Conservation (phyloP, 92 coral and sea anemone species). For the Umimayanthus kanabou region DNA sequence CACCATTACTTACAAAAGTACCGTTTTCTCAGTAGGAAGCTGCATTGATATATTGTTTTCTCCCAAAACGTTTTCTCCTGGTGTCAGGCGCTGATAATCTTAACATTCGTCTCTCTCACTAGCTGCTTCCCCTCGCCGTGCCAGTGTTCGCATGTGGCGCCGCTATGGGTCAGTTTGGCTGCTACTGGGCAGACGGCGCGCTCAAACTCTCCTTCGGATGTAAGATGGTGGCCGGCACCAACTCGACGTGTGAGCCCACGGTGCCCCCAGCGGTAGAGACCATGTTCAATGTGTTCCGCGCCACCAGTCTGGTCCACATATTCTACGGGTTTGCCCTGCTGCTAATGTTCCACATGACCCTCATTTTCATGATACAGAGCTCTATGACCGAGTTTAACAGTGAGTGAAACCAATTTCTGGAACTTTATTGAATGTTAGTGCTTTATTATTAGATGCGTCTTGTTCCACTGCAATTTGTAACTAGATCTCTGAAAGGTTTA, state of each 20-base stretch:
- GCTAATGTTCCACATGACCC: slow-evolving; percentile 78
- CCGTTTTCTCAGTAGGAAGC: too few species aligned
- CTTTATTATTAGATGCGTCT: too few species aligned
- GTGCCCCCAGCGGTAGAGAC: slow-evolving; percentile 70
- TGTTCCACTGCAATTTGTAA: too few species aligned
- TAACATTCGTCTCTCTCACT: not conserved
- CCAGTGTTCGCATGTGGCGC: slow-evolving; percentile 82
- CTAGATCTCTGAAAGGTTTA: too few species aligned
- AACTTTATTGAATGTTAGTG: too few species aligned
- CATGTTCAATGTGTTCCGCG: slow-evolving; percentile 76
- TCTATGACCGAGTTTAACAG: slow-evolving; percentile 90
- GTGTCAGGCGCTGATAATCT: not conserved
- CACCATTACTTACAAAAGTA: too few species aligned
- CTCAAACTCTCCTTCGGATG: slow-evolving; percentile 65
- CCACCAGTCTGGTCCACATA: slow-evolving; percentile 82
- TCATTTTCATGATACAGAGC: slow-evolving; percentile 90
- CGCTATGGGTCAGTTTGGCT: slow-evolving; percentile 93
- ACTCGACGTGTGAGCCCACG: slow-evolving; percentile 51
- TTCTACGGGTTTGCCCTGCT: slow-evolving; percentile 87
- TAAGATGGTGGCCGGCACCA: slow-evolving; percentile 33
- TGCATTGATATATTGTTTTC: too few species aligned
- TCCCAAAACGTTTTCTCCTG: not conserved
- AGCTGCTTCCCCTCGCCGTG: slow-evolving; percentile 75
- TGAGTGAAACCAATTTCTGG: slow-evolving; percentile 32
- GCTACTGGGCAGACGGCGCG: slow-evolving; percentile 85